Percentiles rank a stretch among this genome's conserved stretches.
Conservation (phyloP, 2,888 invertebrate species). For the Junonia oenone region DNA sequence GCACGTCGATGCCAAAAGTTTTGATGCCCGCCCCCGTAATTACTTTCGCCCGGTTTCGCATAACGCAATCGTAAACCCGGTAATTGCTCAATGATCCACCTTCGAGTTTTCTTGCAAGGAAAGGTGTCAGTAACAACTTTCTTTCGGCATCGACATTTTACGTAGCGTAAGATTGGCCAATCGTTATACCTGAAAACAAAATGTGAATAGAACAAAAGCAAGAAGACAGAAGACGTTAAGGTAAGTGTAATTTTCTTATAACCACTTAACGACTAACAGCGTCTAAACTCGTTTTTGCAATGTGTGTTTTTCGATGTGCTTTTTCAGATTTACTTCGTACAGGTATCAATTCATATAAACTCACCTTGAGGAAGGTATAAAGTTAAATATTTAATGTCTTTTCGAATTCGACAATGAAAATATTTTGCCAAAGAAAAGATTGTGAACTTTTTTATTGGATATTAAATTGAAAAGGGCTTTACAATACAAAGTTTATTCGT, state of each 20-base stretch:
- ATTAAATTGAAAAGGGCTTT: slow-evolving; percentile 21
- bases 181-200: slow-evolving; percentile 41
- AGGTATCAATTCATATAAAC: slow-evolving; percentile 63
- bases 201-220: slow-evolving; percentile 40
- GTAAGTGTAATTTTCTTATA: slow-evolving; percentile 52
- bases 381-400: slow-evolving; percentile 21
- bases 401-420: slow-evolving; percentile 19
- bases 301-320: slow-evolving; percentile 65
- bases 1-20: slow-evolving; percentile 62
- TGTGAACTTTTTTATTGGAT: slow-evolving; percentile 22
- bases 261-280: slow-evolving; percentile 36
- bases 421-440: slow-evolving; percentile 16
- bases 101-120: slow-evolving; percentile 40
- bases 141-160: slow-evolving; percentile 57
- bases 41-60: slow-evolving; percentile 56
- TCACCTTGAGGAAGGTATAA: slow-evolving; percentile 12
- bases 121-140: slow-evolving; percentile 44
- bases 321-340: slow-evolving; percentile 59
- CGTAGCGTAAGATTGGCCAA: slow-evolving; percentile 67
- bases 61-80: slow-evolving; percentile 61
- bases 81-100: slow-evolving; percentile 65
- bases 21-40: slow-evolving; percentile 55
- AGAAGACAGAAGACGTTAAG: slow-evolving; percentile 48
- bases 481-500: slow-evolving; percentile 20
- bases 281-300: slow-evolving; percentile 44